Conservation (phyloP, 1,140 invertebrate genomes). For the Leguminivora glycinivorella region DNA sequence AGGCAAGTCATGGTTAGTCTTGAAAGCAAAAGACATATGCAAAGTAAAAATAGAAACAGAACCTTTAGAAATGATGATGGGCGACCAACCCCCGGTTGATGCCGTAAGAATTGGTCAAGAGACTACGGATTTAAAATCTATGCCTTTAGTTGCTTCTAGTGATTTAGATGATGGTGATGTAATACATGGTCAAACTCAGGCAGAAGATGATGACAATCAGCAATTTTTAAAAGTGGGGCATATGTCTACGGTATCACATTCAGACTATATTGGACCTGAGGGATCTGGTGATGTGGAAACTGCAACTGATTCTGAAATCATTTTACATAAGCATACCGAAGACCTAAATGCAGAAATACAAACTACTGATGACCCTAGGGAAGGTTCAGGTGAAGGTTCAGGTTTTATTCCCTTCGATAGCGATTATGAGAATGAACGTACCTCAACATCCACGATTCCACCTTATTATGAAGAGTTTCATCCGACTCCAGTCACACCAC, state of each 20-base stretch:
- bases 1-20: slow-evolving; percentile 78
- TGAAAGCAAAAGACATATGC: slow-evolving; percentile 79
- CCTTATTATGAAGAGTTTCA: slow-evolving; percentile 48
- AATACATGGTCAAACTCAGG: slow-evolving; percentile 52
- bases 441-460: slow-evolving; percentile 50
- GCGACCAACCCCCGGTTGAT: slow-evolving; percentile 78
- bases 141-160: slow-evolving; percentile 59
- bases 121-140: slow-evolving; percentile 64
- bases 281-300: slow-evolving; percentile 66
- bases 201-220: slow-evolving; percentile 68
- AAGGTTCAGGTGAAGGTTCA: slow-evolving; percentile 71
- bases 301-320: slow-evolving; percentile 55
- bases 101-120: slow-evolving; percentile 63
- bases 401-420: slow-evolving; percentile 51
- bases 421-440: slow-evolving; percentile 56
- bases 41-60: slow-evolving; percentile 60
- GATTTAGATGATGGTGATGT: slow-evolving; percentile 71
- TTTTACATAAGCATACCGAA: slow-evolving; percentile 44
- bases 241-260: slow-evolving; percentile 44
- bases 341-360: slow-evolving; percentile 52
- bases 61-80: slow-evolving; percentile 80
- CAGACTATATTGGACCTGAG: slow-evolving; percentile 49
- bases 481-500: slow-evolving; percentile 50
- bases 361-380: slow-evolving; percentile 59
- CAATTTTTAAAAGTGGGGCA: slow-evolving; percentile 64